Evolutionary conservation across 2,797 vertebrate species (phyloP), one percentile per base, ranked within the genome.

Genomic region (Hyperoplus lanceolatus): DNA sequence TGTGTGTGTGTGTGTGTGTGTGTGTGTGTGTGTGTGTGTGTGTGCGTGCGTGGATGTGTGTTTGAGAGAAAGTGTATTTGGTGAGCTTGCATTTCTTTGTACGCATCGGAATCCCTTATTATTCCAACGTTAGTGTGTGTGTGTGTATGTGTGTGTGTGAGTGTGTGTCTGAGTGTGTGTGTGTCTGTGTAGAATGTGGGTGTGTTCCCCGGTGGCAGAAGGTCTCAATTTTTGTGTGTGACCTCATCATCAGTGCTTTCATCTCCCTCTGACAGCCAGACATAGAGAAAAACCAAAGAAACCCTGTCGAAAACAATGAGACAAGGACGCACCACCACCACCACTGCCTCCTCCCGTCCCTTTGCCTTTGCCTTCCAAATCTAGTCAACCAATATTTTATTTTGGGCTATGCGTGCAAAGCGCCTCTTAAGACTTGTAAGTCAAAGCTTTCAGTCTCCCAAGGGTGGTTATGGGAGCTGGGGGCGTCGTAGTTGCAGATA

Each of bases 321-420:
- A 75, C 74, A 21, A 56, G 71, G 39, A 77, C 50, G 10, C 46
- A 11, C 48, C 56, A 41, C 81, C 70, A 38, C 45, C 61, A 29
- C 55, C 64, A 14, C 16, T 8, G 14, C 70, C 41, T 14, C 10
- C 64, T 45, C 48, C 38, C 39, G 72, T 68, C 62, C 81, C 58
- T 41, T 29, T 45, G 45, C 77, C 29, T 1, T 29, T 29, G 29
- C 29, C 29, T 61, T 86, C 81, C 68, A 82, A 68, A 78, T 83
- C 75, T 81, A 79, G 58, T 58, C 42, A 83, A 83, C 75, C 75
- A 82, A 84, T 89, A 90, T 88, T 87, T 90, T 90, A 87, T 90
- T 92, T 90, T 87, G 73, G 88, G 81, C 77, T 88, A 75, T 93
- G 88, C 90, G 80, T 94, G 92, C 90, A 89, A 92, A 90, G 87